Base-by-base conservation (phyloP, 2,888 invertebrate genomes). In the Drosophila glabriapex region DNA sequence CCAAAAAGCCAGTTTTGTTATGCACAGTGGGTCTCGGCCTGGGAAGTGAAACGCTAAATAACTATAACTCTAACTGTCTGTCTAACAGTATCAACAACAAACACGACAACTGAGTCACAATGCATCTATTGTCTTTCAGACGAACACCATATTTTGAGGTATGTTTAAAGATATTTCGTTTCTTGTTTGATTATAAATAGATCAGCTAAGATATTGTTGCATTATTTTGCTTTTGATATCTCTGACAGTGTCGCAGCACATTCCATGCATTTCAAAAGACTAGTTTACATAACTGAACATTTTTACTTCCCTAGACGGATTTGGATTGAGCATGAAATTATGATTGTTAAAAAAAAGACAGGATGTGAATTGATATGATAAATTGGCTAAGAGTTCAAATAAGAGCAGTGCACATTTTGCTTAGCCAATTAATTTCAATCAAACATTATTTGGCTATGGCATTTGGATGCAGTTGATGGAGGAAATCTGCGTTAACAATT, bases 1-100 rank as follows among this genome's bases (percentile, higher is more conserved):
- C 66, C 56, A 54, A 46, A 62, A 68, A 83, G 72, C 86, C 68
- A 81, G 83, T 84, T 86, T 82, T 89, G 78, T 78, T 86, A 78
- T 86, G 83, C 84, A 89, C 84, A 83, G 86, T 89, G 87, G 89
- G 56, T 61, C 77, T 12, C 14, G 19, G 60, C 54, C 67, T 67
- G 66, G 55, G 56, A 64, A 58, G 52, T 50, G 60, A 74, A 61
- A 52, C 49, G 58, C 61, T 25, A 41, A 58, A 58, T 49, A 62
- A 65, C 43, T 46, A 35, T 76, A 39, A 64, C 52, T 56, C 65
- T 52, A 69, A 79, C 75, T 52, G 77, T 71, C 49, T 55, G 52
- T 19, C 19, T 22, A 50, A 68, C 41, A 50, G 41, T 12, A 28
- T 28, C n/a, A 52, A 25, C 35, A 56, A 33, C 28, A 61, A 43